Evolutionary conservation across 2,797 vertebrate species (phyloP), one percentile per base, ranked within the genome.

Genomic region (Graptemys geographica): DNA sequence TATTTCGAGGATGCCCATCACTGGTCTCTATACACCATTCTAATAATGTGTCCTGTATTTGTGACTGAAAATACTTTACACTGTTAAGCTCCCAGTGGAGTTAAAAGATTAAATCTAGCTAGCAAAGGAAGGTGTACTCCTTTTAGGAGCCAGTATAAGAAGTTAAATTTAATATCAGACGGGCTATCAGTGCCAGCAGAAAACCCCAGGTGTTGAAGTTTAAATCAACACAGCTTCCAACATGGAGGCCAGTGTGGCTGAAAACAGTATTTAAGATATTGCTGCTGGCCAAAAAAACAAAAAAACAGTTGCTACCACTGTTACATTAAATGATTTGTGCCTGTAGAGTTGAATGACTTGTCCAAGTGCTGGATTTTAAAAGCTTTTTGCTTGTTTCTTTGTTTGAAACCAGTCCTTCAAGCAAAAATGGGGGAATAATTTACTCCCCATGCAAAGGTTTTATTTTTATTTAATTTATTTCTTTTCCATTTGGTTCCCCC

Each of bases 321-420:
- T 87, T 84, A 84, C 5, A 6, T 79, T 89, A 87, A 84, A 79
- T 72, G 11, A 89, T 31, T 72, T 87, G 10, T 33, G 6, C 53
- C 83, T 90, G 47, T 86, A 80, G n/a, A 91, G 15, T 3, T 81
- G 76, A 93, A 93, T 5, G 52, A 90, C 90, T 81, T 90, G 21
- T 53, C 65, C 16, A 37, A 79, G 28, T 56, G 59, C 21, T 81
- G 8, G 13, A 1, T 76, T 92, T 89, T 56, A 91, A 93, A 80
- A 19, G 51, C 2, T 47, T 83, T 86, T 83, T 25, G 18, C 69
- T 41, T 9, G 13, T 72, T 16, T 57, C 57, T 95, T 87, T 87
- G 37, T 88, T 95, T 93, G 91, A 79, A 69, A 90, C 59, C 78
- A 88, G 49, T 47, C 88, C 16, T 49, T 91, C 25, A 79, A 94